Percentiles rank a stretch among this genome's conserved stretches.
Evolutionary conservation across 23 tunicate species (phyloP).

Genomic region (Pegea sp.): DNA sequence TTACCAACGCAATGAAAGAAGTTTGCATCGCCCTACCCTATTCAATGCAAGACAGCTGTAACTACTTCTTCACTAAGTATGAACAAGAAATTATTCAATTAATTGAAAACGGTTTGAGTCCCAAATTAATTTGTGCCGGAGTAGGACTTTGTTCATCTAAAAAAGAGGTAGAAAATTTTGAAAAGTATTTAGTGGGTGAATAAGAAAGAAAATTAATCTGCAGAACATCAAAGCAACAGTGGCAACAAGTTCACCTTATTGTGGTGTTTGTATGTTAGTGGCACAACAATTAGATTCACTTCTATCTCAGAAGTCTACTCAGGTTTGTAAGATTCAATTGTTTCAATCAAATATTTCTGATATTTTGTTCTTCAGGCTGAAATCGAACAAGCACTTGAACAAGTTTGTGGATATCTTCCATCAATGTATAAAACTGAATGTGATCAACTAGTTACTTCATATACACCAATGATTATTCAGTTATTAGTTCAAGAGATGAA

Average conservation of each 20-base stretch:
- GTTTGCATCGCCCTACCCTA: constrained; percentile 17
- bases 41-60: background rate
- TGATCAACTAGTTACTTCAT: constrained; percentile 6
- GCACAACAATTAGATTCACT: too few species aligned
- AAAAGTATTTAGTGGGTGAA: too few species aligned
- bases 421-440: constrained; percentile 13
- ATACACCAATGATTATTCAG: constrained; percentile 11
- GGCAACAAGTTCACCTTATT: background rate
- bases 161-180: background rate
- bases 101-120: background rate
- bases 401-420: constrained; percentile 10
- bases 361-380: constrained; percentile 11
- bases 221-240: background rate
- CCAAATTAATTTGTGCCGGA: background rate
- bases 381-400: constrained; percentile 11
- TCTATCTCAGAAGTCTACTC: background rate
- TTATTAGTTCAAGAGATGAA: constrained; percentile 5
- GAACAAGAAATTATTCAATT: background rate
- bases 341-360: background rate
- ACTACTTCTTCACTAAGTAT: constrained; percentile 3
- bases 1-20: constrained; percentile 4
- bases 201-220: too few species aligned
- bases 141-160: constrained; percentile 2
- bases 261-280: background rate
- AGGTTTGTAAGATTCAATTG: background rate